These are phyloP conservation scores for Hydra vulgaris DNA, from an alignment of 30 jellyfish, hydroid and myxozoan genomes.

Conservation along the genomic window DNA sequence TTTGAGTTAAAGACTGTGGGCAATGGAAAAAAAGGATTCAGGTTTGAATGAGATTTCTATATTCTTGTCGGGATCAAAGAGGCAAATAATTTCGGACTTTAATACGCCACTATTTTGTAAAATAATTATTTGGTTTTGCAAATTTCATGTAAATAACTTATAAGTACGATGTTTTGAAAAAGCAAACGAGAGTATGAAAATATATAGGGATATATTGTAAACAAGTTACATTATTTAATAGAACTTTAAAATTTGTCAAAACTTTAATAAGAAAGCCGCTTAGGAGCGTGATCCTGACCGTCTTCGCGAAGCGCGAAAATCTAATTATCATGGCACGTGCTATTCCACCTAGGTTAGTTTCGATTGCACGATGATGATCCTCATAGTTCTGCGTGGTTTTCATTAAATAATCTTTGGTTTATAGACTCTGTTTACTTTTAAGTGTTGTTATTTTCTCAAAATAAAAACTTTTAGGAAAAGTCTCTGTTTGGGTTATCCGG, in stretches of 20 bases:
- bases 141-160: neutral
- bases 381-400: neutral
- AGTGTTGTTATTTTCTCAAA: neutral
- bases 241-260: neutral
- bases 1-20: neutral
- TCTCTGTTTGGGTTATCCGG: neutral
- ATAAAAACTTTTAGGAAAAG: neutral
- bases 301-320: neutral
- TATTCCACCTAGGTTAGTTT: neutral
- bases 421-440: neutral
- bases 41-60: neutral
- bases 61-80: neutral
- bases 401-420: neutral
- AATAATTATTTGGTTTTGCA: neutral
- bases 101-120: neutral
- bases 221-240: neutral
- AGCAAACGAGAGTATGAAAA: neutral
- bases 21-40: neutral
- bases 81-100: neutral
- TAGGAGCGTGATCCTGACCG: neutral
- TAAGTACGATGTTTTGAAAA: neutral
- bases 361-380: neutral
- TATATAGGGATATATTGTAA: no score
- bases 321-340: slow-evolving; percentile 10
- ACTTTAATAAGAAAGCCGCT: neutral